Conservation (phyloP, 2,113 vertebrate species). For the Verasper variegatus region DNA sequence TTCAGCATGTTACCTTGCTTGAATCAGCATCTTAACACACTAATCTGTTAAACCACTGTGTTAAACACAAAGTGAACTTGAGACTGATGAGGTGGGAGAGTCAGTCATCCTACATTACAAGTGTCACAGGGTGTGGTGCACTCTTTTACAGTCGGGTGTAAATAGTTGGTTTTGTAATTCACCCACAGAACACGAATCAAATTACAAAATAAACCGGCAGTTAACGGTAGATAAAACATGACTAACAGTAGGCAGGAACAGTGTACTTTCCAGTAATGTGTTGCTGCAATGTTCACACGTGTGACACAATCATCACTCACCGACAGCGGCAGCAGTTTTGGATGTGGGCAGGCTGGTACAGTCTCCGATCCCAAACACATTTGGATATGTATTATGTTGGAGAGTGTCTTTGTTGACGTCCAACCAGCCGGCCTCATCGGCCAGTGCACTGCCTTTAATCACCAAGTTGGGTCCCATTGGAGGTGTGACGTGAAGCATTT, state of each 20-base stretch:
- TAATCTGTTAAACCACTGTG: background rate
- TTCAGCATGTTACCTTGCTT: background rate
- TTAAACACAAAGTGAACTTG: background rate
- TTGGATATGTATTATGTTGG: constrained; percentile 91
- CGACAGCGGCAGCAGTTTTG: constrained; percentile 92
- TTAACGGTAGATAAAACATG: background rate
- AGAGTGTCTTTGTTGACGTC: constrained; percentile 91
- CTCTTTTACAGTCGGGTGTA: background rate
- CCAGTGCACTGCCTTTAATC: constrained; percentile 85
- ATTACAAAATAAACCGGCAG: background rate
- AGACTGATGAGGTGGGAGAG: background rate
- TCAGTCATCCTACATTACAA: background rate
- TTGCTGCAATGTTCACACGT: background rate
- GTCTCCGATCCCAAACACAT: constrained; percentile 97
- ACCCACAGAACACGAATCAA: background rate
- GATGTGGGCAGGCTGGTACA: constrained; percentile 95
- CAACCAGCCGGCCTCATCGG: constrained; percentile 89
- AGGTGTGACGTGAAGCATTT: constrained; percentile 97
- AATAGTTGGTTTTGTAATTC: constrained; percentile 17
- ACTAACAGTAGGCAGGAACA: background rate
- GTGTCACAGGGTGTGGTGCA: constrained; percentile 5
- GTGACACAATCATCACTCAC: constrained; percentile 73
- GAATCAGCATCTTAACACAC: background rate
- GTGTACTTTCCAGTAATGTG: constrained; percentile 3
- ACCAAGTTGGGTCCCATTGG: constrained; percentile 92